phyloP scores from a whole-genome alignment of 2,113 vertebrate genomes.

The Xenotilapia caudafasciata region DNA sequence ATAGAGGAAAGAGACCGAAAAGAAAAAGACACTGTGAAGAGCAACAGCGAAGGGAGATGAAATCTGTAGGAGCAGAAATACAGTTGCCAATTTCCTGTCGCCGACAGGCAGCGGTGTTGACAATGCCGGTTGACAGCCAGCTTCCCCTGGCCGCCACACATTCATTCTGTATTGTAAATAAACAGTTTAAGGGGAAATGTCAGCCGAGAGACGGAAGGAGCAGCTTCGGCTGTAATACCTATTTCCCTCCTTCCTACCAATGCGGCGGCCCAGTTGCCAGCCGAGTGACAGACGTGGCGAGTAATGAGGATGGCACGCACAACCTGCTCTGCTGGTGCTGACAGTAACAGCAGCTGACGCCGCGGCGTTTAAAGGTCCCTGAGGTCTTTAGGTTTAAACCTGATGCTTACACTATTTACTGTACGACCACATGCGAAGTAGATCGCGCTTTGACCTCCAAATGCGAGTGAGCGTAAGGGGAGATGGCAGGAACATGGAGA shows the following conservation, averaged over 20 bases:
- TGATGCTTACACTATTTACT: slow-evolving; percentile 3
- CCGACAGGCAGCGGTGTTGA: slow-evolving; percentile 51
- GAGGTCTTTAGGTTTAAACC: slow-evolving; percentile 31
- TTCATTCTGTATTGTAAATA: slow-evolving; percentile 60
- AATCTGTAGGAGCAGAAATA: slow-evolving; percentile 46
- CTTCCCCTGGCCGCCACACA: slow-evolving; percentile 40
- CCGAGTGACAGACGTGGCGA: slow-evolving; percentile 42
- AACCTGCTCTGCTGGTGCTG: slow-evolving; percentile 51
- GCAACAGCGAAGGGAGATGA: neutral
- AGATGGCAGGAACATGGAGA: neutral
- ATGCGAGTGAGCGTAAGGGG: slow-evolving; percentile 15
- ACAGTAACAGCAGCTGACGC: slow-evolving; percentile 60
- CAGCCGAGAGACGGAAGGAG: slow-evolving; percentile 27
- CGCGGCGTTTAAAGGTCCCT: slow-evolving; percentile 53
- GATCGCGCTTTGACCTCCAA: slow-evolving; percentile 30
- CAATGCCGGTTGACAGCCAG: slow-evolving; percentile 54
- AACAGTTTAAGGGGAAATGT: slow-evolving; percentile 64
- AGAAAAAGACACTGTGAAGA: neutral
- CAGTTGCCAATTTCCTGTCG: slow-evolving; percentile 64
- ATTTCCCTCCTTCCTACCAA: slow-evolving; percentile 3
- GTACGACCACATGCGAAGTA: slow-evolving; percentile 15
- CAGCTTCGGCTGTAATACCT: slow-evolving; percentile 23
- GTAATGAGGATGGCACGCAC: slow-evolving; percentile 59
- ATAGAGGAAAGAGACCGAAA: neutral
- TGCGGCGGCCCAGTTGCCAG: slow-evolving; percentile 12